phyloP scores from a whole-genome alignment of 2,888 invertebrate genomes.

The Zeuzera pyrina region DNA sequence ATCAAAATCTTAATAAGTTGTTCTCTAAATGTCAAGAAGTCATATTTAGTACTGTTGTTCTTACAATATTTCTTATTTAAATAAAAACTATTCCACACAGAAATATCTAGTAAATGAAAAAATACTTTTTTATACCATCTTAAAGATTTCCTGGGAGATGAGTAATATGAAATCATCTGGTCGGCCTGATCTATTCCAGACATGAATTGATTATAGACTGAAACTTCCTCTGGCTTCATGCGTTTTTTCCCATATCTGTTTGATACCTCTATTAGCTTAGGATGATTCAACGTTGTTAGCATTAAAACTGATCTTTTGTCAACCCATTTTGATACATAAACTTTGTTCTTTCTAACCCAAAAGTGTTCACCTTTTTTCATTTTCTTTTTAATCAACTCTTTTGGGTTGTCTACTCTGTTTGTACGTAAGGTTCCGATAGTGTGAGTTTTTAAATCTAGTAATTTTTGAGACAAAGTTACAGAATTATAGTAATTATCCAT shows the following conservation, averaged over 20 bases:
- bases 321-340: constrained; percentile 15
- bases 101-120: not conserved
- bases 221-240: constrained; percentile 9
- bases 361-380: constrained; percentile 15
- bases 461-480: constrained; percentile 13
- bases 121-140: constrained; percentile 3
- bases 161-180: constrained; percentile 16
- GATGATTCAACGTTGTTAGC: constrained; percentile 13
- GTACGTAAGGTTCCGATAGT: constrained; percentile 15
- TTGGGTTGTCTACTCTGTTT: constrained; percentile 17
- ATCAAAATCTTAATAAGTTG: no score
- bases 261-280: constrained; percentile 7
- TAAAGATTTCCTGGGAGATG: constrained; percentile 1
- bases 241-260: constrained; percentile 10
- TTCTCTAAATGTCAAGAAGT: not conserved
- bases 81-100: constrained; percentile 2
- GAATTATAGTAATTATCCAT: constrained; percentile 21
- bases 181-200: constrained; percentile 13
- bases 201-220: constrained; percentile 13
- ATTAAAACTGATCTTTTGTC: constrained; percentile 15
- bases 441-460: constrained; percentile 15
- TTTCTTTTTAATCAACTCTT: constrained; percentile 10
- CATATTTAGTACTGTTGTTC: not conserved
- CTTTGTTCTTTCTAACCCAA: constrained; percentile 14
- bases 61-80: constrained; percentile 1